Percentiles rank a stretch among this genome's conserved stretches.
Conservation (phyloP, 2,797 vertebrate species). For the Hemibagrus guttatus region DNA sequence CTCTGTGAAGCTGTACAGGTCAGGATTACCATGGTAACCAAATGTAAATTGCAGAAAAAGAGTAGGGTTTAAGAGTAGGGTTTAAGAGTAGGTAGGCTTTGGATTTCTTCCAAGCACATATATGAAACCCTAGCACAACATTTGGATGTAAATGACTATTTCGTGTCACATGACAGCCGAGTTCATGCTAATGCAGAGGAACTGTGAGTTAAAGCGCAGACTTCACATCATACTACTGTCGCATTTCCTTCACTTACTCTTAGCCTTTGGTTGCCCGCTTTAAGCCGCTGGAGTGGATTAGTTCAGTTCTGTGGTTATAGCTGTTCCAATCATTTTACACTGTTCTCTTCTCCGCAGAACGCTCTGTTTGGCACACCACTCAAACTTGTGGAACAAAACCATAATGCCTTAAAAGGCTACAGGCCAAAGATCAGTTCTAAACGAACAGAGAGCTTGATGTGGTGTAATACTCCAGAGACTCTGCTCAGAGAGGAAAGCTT, state of each 20-base stretch:
- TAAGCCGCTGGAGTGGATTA: slow-evolving; percentile 47
- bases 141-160: background rate
- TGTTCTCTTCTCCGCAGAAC: slow-evolving; percentile 1
- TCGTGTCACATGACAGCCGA: background rate
- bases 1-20: slow-evolving; percentile 27
- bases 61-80: no score
- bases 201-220: background rate
- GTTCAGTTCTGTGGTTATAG: slow-evolving; percentile 53
- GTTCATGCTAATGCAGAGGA: background rate
- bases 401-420: background rate
- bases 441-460: slow-evolving; percentile 20
- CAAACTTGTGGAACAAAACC: background rate
- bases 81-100: no score
- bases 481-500: slow-evolving; percentile 32
- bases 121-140: background rate
- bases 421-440: slow-evolving; percentile 26
- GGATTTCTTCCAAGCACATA: background rate
- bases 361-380: background rate
- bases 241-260: background rate
- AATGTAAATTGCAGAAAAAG: slow-evolving; percentile 40
- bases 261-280: background rate
- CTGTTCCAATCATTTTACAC: slow-evolving; percentile 48
- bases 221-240: background rate
- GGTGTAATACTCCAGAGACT: slow-evolving; percentile 21
- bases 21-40: slow-evolving; percentile 49